Base-by-base conservation (phyloP, 2,797 vertebrate genomes). In the Molossus alvarezi region DNA sequence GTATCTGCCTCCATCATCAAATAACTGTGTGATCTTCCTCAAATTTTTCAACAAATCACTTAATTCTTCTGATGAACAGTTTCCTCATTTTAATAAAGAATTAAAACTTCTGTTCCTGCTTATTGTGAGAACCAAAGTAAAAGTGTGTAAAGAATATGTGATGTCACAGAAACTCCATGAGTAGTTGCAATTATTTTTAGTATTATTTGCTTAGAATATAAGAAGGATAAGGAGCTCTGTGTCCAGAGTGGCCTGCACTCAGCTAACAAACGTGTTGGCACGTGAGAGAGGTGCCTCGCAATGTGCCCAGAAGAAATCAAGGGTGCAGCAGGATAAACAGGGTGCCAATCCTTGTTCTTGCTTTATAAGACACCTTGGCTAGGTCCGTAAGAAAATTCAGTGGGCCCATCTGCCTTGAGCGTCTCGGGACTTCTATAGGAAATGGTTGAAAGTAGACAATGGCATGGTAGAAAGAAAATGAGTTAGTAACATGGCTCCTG, bases 61-160 rank as follows among this genome's bases (percentile, higher is more conserved):
- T 65, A 95, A 79, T 82, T 48, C 17, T 86, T 73, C 18, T 69
- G 57, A 75, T 82, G 81, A 5, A 72, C 9, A 92, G 11, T 95
- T 85, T 88, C 14, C 14, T 96, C 10, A 14, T 77, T 89, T 85
- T 21, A 80, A 69, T 69, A 58, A 81, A 73, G 11, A 96, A 33
- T 90, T 72, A 71, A 60, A 72, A 65, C 3, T 15, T 88, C 45
- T 17, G 18, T 91, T 1, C 10, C 48, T 85, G 17, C 21, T 45
- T 80, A 79, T 60, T 84, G 11, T 96, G 69, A 80, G 6, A 45
- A 83, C 89, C 67, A 93, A 91, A n/a, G 1, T 67, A 20, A 76
- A 87, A 72, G 5, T 77, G 5, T 79, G 53, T 82, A 67, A 75
- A 88, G 3, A 73, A 69, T 45, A 33, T 73, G 41, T 73, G 41